These are phyloP conservation scores for Chloroclystis v-ata DNA, from an alignment of 2,888 invertebrate species.

Conservation along the genomic window DNA sequence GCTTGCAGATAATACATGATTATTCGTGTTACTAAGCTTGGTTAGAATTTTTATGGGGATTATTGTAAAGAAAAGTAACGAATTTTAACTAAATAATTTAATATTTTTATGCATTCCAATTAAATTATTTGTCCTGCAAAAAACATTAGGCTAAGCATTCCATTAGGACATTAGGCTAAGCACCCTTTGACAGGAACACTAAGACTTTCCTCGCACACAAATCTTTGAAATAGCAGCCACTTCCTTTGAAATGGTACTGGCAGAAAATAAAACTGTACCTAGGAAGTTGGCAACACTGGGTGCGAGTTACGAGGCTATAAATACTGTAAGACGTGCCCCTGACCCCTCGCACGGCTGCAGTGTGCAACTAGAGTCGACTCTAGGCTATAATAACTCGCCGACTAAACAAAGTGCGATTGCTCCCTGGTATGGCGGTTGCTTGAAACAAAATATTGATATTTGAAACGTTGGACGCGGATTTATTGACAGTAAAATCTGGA, in stretches of 20 bases:
- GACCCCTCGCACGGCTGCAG: conserved; percentile 50
- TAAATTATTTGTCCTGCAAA: too few species aligned
- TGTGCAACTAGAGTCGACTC: conserved; percentile 25
- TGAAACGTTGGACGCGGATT: conserved; percentile 25
- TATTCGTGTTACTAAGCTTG: neutral
- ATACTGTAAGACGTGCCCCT: conserved; percentile 69
- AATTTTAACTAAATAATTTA: too few species aligned
- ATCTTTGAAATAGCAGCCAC: neutral
- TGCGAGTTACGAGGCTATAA: conserved; percentile 73
- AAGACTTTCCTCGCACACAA: neutral
- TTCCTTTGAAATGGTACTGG: neutral
- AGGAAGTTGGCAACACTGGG: conserved; percentile 1
- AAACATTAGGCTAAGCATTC: too few species aligned
- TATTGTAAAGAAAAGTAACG: neutral
- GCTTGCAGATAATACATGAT: conserved; percentile 56
- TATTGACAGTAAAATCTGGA: conserved; percentile 31
- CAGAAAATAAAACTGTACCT: neutral
- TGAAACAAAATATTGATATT: conserved; percentile 29
- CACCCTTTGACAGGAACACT: neutral
- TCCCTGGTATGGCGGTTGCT: conserved; percentile 17
- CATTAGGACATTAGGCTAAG: too few species aligned
- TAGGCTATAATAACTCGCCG: conserved; percentile 19
- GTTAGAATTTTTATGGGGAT: neutral
- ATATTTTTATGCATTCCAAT: too few species aligned
- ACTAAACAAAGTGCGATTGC: conserved; percentile 24